These are phyloP conservation scores for Odontocerum albicorne DNA, from an alignment of 2,888 invertebrate species.

Conservation along the genomic window DNA sequence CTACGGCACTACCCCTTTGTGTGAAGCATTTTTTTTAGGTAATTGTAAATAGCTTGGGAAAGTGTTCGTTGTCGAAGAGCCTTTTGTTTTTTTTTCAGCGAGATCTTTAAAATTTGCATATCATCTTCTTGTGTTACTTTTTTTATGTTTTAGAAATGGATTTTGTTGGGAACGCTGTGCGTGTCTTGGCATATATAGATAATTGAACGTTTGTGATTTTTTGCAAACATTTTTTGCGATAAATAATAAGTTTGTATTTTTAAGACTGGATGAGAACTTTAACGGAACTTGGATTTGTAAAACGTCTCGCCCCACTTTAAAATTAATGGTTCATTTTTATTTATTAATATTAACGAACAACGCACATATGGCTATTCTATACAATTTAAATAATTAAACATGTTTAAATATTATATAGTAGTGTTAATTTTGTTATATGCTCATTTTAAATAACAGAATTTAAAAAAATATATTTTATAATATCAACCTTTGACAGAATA, in stretches of 20 bases:
- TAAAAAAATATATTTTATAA: no score
- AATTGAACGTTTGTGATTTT: slow-evolving; percentile 12
- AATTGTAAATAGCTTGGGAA: slow-evolving; percentile 15
- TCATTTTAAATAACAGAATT: no score
- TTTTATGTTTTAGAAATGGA: not conserved
- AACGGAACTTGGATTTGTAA: no score
- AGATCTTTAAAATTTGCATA: slow-evolving; percentile 10
- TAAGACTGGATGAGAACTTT: slow-evolving; percentile 5
- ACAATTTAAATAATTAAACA: no score
- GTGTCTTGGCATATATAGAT: slow-evolving; percentile 14
- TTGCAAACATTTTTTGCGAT: slow-evolving; percentile 16
- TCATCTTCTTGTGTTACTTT: slow-evolving; percentile 4
- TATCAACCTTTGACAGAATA: no score
- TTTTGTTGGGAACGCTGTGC: slow-evolving; percentile 14
- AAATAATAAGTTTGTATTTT: slow-evolving; percentile 6
- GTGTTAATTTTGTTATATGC: no score
- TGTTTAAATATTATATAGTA: no score
- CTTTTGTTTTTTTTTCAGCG: slow-evolving; percentile 15
- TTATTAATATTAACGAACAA: no score
- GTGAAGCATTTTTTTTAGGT: slow-evolving; percentile 1
- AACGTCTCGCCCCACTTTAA: no score
- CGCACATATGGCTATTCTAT: no score
- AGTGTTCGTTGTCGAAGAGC: slow-evolving; percentile 6
- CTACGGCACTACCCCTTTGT: not conserved
- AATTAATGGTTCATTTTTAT: no score